Evolutionary conservation across 2,888 invertebrate genomes (phyloP), one percentile per base, ranked within the genome.

Genomic region (Oegoconia quadripuncta): DNA sequence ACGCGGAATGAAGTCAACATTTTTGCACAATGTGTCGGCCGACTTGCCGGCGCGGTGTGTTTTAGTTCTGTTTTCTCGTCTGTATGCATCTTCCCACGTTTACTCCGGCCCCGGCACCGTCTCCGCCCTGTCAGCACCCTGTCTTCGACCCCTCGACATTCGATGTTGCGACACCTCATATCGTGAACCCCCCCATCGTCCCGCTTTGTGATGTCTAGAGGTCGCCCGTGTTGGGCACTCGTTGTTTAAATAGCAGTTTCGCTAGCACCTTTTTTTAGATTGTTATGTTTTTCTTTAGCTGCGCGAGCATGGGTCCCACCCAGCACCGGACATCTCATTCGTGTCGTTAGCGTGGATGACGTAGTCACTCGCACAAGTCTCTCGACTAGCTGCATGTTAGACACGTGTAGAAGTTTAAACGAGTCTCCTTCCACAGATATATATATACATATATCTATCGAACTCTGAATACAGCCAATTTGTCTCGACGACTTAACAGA

Each of bases 401-500:
- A 52, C 55, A 52, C 48, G 52, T 55, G 55, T 50, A 50, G 42
- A 39, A 34, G 7, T 9, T 27, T 43, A 48, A 46, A 46, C 54
- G 55, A 30, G 30, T 34, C 29, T 25, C 29, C 28, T 18, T 37
- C 37, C 40, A 36, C 36, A 36, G 36, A 32, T 27, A 20, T 15
- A 31, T 33, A 37, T 49, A 46, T 46, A 55, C 42, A 56, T n/a
- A n/a, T n/a, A n/a, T n/a, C n/a, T n/a, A n/a, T n/a, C 52, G 50
- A 52, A 63, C 80, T 75, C 81, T 76, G 79, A 78, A 74, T 78
- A 74, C 80, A 74, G 78, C 67, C 70, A 56, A 32, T 25, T 34
- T 26, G 41, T 20, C 25, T 8, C 9, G 15, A 37, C 52, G 40
- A 43, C 26, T 17, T 28, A 35, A 48, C 51, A 56, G 55, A 61